Percentiles rank a stretch among this genome's conserved stretches.
Conservation (phyloP, 2,888 invertebrate species). For the Chironomus riparius region DNA sequence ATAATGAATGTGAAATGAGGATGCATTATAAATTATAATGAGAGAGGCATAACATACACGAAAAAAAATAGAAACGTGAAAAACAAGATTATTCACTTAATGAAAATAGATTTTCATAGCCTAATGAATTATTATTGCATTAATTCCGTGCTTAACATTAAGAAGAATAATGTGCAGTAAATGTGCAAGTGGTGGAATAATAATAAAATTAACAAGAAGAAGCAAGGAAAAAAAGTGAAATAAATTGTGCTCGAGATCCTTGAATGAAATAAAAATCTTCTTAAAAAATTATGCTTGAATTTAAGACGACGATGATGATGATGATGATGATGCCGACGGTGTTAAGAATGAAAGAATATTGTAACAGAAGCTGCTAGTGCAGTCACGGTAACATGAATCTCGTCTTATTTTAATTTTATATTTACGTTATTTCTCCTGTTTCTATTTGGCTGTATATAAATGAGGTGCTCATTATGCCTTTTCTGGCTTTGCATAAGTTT, state of each 20-base stretch:
- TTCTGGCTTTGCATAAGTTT: too few species aligned
- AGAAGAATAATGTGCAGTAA: neutral
- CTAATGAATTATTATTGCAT: neutral
- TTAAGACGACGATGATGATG: neutral
- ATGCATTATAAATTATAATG: conserved; percentile 23
- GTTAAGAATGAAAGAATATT: neutral
- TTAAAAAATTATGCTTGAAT: neutral
- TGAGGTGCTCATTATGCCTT: neutral
- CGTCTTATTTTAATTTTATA: neutral
- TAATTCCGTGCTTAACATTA: neutral
- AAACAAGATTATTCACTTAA: neutral
- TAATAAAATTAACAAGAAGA: neutral
- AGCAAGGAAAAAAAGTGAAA: neutral
- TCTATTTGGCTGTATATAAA: neutral
- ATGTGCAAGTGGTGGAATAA: neutral
- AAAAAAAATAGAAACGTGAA: neutral
- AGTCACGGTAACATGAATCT: neutral
- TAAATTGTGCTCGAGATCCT: neutral
- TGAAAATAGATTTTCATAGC: conserved; percentile 14
- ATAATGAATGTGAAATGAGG: neutral
- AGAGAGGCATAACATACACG: neutral
- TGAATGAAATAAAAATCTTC: neutral
- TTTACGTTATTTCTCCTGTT: neutral
- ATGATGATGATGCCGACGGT: neutral
- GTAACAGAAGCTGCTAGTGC: neutral